Percentiles rank a stretch among this genome's conserved stretches.
Evolutionary conservation across 2,888 invertebrate genomes (phyloP).

Genomic region (Scaptomyza parva): DNA sequence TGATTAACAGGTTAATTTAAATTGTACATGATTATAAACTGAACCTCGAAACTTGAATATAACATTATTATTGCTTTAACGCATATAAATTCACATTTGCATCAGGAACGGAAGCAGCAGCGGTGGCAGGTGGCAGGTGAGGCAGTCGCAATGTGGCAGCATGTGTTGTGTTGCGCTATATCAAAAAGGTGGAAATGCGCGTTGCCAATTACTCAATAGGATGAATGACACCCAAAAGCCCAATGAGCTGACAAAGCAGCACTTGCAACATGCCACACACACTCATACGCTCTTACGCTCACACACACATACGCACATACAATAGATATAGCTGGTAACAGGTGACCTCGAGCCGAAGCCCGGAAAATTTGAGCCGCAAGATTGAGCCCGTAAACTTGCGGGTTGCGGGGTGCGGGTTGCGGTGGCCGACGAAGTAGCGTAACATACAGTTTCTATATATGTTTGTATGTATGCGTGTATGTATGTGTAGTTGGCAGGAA

Average conservation of each 20-base stretch:
- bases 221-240: conserved; percentile 58
- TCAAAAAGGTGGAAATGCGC: conserved; percentile 8
- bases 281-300: conserved; percentile 3
- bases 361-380: conserved; percentile 11
- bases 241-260: conserved; percentile 46
- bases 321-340: conserved; percentile 36
- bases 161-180: conserved; percentile 8
- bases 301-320: conserved; percentile 4
- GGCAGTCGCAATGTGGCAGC: background rate
- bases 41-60: background rate
- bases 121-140: background rate
- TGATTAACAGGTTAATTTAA: background rate
- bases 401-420: too few relatives aligned
- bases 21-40: background rate
- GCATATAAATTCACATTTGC: background rate
- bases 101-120: background rate
- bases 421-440: background rate
- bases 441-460: conserved; percentile 4
- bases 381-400: conserved; percentile 18
- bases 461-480: background rate
- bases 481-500: background rate
- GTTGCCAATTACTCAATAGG: conserved; percentile 58
- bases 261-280: conserved; percentile 32
- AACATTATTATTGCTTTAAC: background rate
- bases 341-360: conserved; percentile 46